Base-by-base conservation (phyloP, 2,797 vertebrate genomes). In the Sebastolobus altivelis region DNA sequence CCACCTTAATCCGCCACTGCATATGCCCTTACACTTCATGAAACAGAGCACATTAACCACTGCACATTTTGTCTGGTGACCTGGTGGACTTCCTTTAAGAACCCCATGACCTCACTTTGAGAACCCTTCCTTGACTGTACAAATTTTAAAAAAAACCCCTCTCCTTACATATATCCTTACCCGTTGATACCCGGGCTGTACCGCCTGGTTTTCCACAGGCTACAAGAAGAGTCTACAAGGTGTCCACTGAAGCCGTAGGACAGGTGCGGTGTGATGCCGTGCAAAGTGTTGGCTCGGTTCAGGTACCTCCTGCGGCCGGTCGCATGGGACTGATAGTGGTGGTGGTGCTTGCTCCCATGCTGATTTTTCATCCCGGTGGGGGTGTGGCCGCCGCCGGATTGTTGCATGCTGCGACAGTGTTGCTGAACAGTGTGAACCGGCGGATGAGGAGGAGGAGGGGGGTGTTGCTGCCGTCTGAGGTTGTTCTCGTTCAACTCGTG, bases 131-230 rank as follows among this genome's bases (percentile, higher is more conserved):
- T 4, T 59, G 7, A 33, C 13, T 8, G 3, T 0, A 25, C 25
- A 2, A 25, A 16, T 18, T n/a, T 22, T 35, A 2, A 16, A 27
- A 20, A 5, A n/a, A 2, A 25, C 0, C 4, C 1, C 7, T 5
- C 52, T 38, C n/a, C 43, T 22, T 6, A 1, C 14, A 5, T 78
- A 86, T 87, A 97, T 78, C 87, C 88, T 97, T 94, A 99, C 98
- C 98, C 98, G 72, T 97, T 96, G 62, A 99, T 94, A 81, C 97
- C 98, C 6, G 96, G 95, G 92, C 96, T 98, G 95, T 99, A 99
- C 2, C 95, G 94, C 93, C 97, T 95, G 84, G 87, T 97, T 83
- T 97, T 99, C 98, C 98, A 99, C 46, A 98, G 96, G 56, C 97
- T 98, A 43, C 96, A 97, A 0, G 96, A 96, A 0, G 96, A 96